Evolutionary conservation across 2,113 vertebrate species (phyloP).

Genomic region (Eupsittula cactorum): DNA sequence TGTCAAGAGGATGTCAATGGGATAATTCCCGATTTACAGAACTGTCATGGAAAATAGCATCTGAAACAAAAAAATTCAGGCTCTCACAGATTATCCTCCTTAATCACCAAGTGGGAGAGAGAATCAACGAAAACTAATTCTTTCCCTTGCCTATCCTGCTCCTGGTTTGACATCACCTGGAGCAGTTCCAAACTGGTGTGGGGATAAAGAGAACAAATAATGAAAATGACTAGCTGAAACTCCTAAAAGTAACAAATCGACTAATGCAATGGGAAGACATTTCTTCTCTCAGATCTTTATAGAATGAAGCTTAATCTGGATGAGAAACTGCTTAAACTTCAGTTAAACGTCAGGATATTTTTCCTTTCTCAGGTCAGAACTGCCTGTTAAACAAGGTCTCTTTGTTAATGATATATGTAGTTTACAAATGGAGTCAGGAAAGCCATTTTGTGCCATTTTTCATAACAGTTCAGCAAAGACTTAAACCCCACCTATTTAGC

Average conservation of each 20-base stretch:
- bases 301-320: neutral
- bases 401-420: constrained; percentile 3
- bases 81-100: neutral
- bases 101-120: neutral
- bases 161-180: neutral
- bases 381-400: neutral
- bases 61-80: neutral
- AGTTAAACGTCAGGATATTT: neutral
- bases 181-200: neutral
- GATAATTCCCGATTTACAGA: neutral
- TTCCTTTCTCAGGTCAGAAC: neutral
- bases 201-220: neutral
- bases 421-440: constrained; percentile 37
- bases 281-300: neutral
- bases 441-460: constrained; percentile 45
- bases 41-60: neutral
- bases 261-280: neutral
- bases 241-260: neutral
- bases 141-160: neutral
- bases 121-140: neutral
- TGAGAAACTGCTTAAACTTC: neutral
- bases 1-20: neutral
- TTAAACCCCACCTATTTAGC: constrained; percentile 40
- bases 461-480: constrained; percentile 20
- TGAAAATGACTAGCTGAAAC: neutral